Evolutionary conservation across 53 echinoderm and acorn worm species (phyloP), one percentile per base, ranked within the genome.

Genomic region (Astropecten irregularis): DNA sequence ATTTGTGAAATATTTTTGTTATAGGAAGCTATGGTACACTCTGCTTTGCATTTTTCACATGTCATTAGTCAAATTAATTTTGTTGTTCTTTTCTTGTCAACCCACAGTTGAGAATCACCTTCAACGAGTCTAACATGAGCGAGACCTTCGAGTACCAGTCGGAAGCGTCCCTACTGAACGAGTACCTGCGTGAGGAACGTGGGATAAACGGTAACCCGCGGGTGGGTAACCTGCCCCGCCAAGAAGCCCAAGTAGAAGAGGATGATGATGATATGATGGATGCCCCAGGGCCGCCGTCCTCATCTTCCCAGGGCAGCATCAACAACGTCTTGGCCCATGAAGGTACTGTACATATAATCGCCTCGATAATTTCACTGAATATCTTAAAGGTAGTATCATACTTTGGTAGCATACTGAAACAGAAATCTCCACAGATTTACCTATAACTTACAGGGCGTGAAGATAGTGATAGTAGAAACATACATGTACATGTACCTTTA

Each of bases 141-240:
- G 89, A 82, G 47, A 69, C 46, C 13, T 89, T 52, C 26, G 86
- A 89, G 81, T 92, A 92, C 86, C 89, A 84, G 57, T 89, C 89
- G 0, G 89, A 89, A 32, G 58, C 68, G 22, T 86, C 92, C 11
- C 21, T 65, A 30, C 50, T 83, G 47, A 68, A 34, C 0, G 71
- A 89, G 56, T 83, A 89, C 39, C 82, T 87, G 9, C 83, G 87
- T 33, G 56, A 34, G 18, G 82, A 87, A 55, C 73, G 49, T 30
- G 74, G 33, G 0, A 35, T 31, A 10, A 87, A 91, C 31, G 86
- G 82, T 66, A 73, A 90, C 69, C 70, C 84, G 29, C 69, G 70
- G 9, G 66, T 64, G 13, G 66, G 66, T 81, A 68, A 83, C 40
- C 79, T 79, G 47, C 48, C 61, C 8, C 44, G 85, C 6, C 76